Evolutionary conservation across 2,113 vertebrate genomes (phyloP).

Genomic region (Crotalus helleri): DNA sequence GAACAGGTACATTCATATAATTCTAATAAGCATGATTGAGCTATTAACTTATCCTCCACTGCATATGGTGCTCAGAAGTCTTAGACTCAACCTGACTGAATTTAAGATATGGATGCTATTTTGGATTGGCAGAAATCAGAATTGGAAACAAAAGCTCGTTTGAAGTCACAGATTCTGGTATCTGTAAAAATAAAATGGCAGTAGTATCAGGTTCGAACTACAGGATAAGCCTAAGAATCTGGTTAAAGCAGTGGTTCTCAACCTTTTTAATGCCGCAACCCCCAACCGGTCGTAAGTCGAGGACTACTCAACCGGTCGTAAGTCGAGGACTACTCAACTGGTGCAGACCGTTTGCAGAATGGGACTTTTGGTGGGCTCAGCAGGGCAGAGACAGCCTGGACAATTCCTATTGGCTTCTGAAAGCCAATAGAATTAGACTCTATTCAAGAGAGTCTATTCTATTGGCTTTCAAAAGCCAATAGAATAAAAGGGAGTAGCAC

Average conservation of each 20-base stretch:
- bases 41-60: neutral
- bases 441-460: too few relatives aligned
- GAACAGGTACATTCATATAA: neutral
- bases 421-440: too few relatives aligned
- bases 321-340: too few relatives aligned
- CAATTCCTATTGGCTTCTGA: too few relatives aligned
- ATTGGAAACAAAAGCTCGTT: neutral
- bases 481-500: too few relatives aligned
- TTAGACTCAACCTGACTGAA: neutral
- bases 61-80: neutral
- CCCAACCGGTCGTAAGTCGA: too few relatives aligned
- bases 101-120: neutral
- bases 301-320: too few relatives aligned
- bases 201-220: neutral
- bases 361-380: too few relatives aligned
- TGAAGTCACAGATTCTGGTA: neutral
- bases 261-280: too few relatives aligned
- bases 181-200: neutral
- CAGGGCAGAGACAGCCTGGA: too few relatives aligned
- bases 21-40: neutral
- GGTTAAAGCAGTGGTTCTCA: neutral
- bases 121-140: neutral
- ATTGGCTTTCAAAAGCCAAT: too few relatives aligned
- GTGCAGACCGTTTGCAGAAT: too few relatives aligned
- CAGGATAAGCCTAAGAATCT: neutral